Evolutionary conservation across 2,888 invertebrate species (phyloP), one percentile per base, ranked within the genome.

Genomic region (Tryphoninae sp.): DNA sequence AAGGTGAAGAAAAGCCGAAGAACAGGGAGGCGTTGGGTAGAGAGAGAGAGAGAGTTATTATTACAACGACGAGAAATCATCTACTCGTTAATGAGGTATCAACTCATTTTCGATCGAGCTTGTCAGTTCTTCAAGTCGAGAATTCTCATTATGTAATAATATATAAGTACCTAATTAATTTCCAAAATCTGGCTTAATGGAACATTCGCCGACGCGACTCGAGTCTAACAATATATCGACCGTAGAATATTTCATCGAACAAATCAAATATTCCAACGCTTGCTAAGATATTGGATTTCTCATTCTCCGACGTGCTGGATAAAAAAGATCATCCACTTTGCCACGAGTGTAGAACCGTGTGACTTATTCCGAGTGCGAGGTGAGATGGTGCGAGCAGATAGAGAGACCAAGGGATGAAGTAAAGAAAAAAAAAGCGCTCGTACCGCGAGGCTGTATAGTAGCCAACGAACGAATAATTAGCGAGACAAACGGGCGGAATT

Each of bases 401-500:
- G 59, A 79, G 40, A 74, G 26, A 40, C 33, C 23, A 59, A 67
- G 33, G 33, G 49, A 8, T 40, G 49, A 51, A 22, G 40, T 8
- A 42, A 42, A 49, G 61, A 33, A 33, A 6, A 33, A 26, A 33
- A 33, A 33, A 33, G 33, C 6, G 3, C 33, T 2, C 33, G 33
- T 33, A 33, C 4, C 33, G 13, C 19, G 67, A 73, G 40, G 58
- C 67, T 76, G 64, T 62, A 61, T 72, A 78, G 76, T 77, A 83
- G 80, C 76, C 73, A 80, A 80, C 81, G 82, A 84, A 81, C 83
- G 85, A 88, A 89, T 89, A 89, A 89, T 89, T 89, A 88, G 87
- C 85, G 86, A 86, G 88, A 89, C 88, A 88, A 89, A 88, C 86
- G 86, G 83, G 85, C 79, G 84, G 83, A 88, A 89, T 89, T 88